phyloP scores from a whole-genome alignment of 1,140 invertebrate species.

The Euura saliciscinereae region DNA sequence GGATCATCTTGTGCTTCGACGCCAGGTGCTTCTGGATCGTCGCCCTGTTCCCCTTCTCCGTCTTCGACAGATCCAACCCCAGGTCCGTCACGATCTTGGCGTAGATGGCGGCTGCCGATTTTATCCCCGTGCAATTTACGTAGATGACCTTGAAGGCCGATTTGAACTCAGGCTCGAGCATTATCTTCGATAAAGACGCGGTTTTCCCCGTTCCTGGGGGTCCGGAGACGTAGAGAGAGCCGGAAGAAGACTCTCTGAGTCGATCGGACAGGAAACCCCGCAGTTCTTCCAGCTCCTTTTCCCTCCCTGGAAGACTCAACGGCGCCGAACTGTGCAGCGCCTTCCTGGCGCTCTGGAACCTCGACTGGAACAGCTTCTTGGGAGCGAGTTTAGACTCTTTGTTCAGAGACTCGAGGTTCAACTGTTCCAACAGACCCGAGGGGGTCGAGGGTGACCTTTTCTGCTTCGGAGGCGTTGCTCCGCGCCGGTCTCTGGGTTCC shows the following conservation, averaged over 20 bases:
- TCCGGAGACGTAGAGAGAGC: constrained; percentile 91
- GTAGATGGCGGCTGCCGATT: constrained; percentile 76
- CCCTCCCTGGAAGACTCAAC: constrained; percentile 74
- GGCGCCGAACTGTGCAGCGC: constrained; percentile 76
- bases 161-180: constrained; percentile 66
- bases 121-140: constrained; percentile 84
- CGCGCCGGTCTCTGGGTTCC: constrained; percentile 27
- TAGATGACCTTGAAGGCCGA: constrained; percentile 71
- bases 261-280: constrained; percentile 72
- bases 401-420: constrained; percentile 29
- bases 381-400: constrained; percentile 29
- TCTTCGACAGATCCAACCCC: constrained; percentile 58
- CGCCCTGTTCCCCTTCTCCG: constrained; percentile 66
- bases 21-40: constrained; percentile 72
- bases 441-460: constrained; percentile 38
- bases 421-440: constrained; percentile 33
- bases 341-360: constrained; percentile 65
- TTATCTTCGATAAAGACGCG: constrained; percentile 78
- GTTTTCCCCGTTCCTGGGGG: constrained; percentile 97
- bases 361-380: constrained; percentile 44
- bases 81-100: constrained; percentile 72
- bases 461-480: constrained; percentile 41
- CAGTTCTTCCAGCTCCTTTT: constrained; percentile 76
- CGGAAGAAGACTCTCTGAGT: constrained; percentile 70
- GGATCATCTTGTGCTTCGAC: constrained; percentile 68